A percentile compares a stretch with the other conserved stretches of the same genome.
phyloP scores from a whole-genome alignment of 1,140 invertebrate species.

The Ooceraea biroi region DNA sequence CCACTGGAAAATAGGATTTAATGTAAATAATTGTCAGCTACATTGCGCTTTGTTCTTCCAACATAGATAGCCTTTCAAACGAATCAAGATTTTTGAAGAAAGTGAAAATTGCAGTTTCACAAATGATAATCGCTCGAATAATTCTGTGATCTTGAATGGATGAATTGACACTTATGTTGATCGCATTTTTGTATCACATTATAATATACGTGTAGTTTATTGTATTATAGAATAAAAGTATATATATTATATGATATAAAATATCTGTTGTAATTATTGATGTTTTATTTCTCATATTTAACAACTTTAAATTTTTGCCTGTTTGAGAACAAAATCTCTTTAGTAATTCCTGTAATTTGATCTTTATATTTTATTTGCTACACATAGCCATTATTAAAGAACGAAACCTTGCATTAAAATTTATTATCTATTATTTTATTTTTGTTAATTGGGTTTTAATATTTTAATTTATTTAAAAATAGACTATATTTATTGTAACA shows the following conservation, averaged over 20 bases:
- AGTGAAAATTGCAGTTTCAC: neutral
- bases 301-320: neutral
- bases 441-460: too few species aligned
- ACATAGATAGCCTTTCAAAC: neutral
- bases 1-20: conserved; percentile 11
- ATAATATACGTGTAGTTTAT: conserved; percentile 31
- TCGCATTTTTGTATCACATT: conserved; percentile 26
- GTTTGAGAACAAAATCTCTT: neutral
- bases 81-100: neutral
- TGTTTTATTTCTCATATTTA: neutral
- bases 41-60: neutral
- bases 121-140: neutral
- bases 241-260: neutral
- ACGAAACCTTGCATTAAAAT: too few species aligned
- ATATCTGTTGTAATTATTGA: neutral
- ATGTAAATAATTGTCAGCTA: conserved; percentile 41
- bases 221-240: conserved; percentile 46
- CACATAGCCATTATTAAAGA: too few species aligned
- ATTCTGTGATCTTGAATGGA: neutral
- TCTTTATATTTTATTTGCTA: neutral
- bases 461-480: too few species aligned
- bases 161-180: conserved; percentile 25
- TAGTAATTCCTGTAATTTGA: neutral
- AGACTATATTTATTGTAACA: too few species aligned
- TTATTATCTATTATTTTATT: too few species aligned